A percentile compares a stretch with the other conserved stretches of the same genome.
Conservation (phyloP, 2,113 vertebrate genomes). For the Bufo bufo region DNA sequence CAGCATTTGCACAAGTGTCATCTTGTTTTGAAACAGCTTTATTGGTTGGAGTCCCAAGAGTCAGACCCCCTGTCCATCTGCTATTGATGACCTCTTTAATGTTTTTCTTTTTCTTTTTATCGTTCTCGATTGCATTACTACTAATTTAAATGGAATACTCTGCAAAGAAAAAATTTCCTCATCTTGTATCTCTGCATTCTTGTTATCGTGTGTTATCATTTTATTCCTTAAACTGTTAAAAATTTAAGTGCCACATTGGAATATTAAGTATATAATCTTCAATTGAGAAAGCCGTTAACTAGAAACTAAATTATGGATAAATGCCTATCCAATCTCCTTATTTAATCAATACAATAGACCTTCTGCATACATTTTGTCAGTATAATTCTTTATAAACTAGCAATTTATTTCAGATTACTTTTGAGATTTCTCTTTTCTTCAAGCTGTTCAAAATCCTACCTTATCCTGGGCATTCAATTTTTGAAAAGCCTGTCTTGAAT, state of each 20-base stretch:
- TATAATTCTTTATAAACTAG: neutral
- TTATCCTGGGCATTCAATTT: neutral
- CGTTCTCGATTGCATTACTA: too few relatives aligned
- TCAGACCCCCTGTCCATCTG: too few relatives aligned
- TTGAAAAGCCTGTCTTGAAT: neutral
- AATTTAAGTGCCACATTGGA: neutral
- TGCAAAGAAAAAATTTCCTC: too few relatives aligned
- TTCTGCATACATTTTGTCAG: neutral
- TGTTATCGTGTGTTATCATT: too few relatives aligned
- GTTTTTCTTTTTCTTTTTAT: too few relatives aligned
- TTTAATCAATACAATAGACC: neutral
- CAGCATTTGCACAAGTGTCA: too few relatives aligned
- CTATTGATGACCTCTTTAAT: too few relatives aligned
- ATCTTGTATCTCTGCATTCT: too few relatives aligned
- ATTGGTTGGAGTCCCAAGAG: too few relatives aligned
- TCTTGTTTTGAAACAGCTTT: too few relatives aligned
- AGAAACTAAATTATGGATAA: neutral
- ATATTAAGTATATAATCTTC: neutral
- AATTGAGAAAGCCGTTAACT: neutral
- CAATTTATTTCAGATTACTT: neutral
- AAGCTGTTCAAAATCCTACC: neutral
- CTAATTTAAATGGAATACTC: too few relatives aligned
- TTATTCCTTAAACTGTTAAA: neutral
- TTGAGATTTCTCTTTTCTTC: neutral
- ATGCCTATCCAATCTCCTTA: neutral